Conservation (phyloP, 1,140 invertebrate genomes). For the Meteorus sp. region DNA sequence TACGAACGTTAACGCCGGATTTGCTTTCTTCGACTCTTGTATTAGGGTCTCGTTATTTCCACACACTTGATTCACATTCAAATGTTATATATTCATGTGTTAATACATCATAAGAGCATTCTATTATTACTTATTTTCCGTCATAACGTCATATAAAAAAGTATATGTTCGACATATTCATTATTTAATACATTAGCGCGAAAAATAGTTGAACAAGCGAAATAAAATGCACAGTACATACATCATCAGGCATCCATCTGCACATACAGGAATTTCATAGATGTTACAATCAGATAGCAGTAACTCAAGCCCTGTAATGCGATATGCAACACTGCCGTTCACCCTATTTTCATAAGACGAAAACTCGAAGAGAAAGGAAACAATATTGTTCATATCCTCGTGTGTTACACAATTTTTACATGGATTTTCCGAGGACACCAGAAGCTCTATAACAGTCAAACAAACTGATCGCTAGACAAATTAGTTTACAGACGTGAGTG, state of each 20-base stretch:
- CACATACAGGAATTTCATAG: conserved; percentile 23
- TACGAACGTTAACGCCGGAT: conserved; percentile 18
- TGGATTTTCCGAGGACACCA: not conserved
- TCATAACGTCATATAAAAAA: too few relatives aligned
- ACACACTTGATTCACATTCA: conserved; percentile 27
- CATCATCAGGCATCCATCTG: not conserved
- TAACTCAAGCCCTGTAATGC: conserved; percentile 30
- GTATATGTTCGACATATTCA: too few relatives aligned
- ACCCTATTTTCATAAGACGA: too few relatives aligned
- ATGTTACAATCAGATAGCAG: conserved; percentile 33
- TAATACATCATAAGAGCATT: conserved; percentile 5
- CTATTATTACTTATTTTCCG: too few relatives aligned
- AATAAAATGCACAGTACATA: too few relatives aligned
- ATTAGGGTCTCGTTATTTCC: conserved; percentile 24
- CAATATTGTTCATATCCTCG: conserved; percentile 17
- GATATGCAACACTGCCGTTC: conserved; percentile 32
- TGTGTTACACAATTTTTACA: not conserved
- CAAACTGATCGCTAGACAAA: too few relatives aligned
- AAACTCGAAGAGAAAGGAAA: conserved; percentile 23
- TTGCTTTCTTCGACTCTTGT: conserved; percentile 27
- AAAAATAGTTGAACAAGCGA: too few relatives aligned
- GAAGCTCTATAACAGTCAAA: too few relatives aligned
- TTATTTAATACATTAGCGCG: too few relatives aligned
- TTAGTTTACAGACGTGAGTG: too few relatives aligned
- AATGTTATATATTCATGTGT: too few relatives aligned